These are phyloP conservation scores for Shinisaurus crocodilurus DNA, from an alignment of 2,113 vertebrate species.

Conservation along the genomic window DNA sequence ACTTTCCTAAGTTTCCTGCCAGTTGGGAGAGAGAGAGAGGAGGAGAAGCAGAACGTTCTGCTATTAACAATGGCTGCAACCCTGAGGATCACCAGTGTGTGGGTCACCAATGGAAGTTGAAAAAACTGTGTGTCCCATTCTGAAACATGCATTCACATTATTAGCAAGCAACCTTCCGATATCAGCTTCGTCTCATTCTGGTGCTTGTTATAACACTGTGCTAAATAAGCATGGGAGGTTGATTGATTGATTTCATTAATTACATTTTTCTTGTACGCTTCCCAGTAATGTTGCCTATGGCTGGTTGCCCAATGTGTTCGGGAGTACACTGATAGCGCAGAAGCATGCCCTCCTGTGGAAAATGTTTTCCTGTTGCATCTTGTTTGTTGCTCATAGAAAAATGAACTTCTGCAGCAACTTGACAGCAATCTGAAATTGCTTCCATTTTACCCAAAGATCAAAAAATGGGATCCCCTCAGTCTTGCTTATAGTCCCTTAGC, in stretches of 20 bases:
- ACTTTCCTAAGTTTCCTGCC: background rate
- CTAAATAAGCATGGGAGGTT: slow-evolving; percentile 33
- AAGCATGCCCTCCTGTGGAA: slow-evolving; percentile 73
- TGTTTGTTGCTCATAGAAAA: slow-evolving; percentile 44
- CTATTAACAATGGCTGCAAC: background rate
- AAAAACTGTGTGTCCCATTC: background rate
- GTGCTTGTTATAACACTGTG: slow-evolving; percentile 44
- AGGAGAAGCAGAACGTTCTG: background rate
- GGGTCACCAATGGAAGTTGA: background rate
- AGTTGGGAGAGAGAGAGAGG: background rate
- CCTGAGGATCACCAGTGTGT: background rate
- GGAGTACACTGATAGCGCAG: slow-evolving; percentile 41
- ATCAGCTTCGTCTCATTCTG: slow-evolving; percentile 38
- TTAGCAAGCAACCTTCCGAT: background rate
- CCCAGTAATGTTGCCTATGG: slow-evolving; percentile 24
- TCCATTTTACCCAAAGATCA: background rate
- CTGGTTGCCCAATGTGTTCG: background rate
- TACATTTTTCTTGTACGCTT: slow-evolving; percentile 33
- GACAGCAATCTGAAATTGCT: background rate
- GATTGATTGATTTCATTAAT: slow-evolving; percentile 34
- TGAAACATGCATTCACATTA: fast-evolving
- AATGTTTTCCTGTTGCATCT: slow-evolving; percentile 49
- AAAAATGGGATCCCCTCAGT: background rate
- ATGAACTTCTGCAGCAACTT: background rate
- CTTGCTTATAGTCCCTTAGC: background rate